Base-by-base conservation (phyloP, 2,888 invertebrate genomes). In the Eupsilia transversa region DNA sequence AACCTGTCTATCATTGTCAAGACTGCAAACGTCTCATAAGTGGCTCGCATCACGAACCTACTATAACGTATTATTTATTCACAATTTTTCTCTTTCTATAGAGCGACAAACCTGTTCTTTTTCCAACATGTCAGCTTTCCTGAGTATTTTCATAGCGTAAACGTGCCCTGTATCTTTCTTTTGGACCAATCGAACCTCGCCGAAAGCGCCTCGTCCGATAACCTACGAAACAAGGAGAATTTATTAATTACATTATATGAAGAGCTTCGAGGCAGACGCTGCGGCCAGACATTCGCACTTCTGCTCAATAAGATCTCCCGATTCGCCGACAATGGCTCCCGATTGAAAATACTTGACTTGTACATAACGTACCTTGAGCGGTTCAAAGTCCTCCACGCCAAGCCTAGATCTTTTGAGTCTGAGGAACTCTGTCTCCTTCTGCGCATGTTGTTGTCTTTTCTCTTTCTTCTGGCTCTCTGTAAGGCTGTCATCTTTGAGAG, bases 131-230 rank as follows among this genome's bases (percentile, higher is more conserved):
- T 99, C 99, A 7, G 99, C 98, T 94, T 99, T 99, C 84, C 99
- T 97, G 74, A 99, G 97, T 92, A 99, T 99, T 96, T 99, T 99
- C 99, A 99, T 99, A 56, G 99, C 99, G 95, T 99, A 99, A 69
- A 99, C 99, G 96, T 99, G 99, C 7, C 99, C 99, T 3, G 99
- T 99, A 94, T 99, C 99, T 95, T 99, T 99, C 96, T 99, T 99
- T 96, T 99, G 99, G 72, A 99, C 99, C 78, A 99, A 97, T 84
- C 99, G 98, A 74, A 99, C 99, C 95, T 99, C 99, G 41, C 99
- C 99, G 92, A 99, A 99, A 64, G 99, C 99, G 60, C 99, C 99
- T 87, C 98, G 97, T n/a, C 99, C 99, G 90, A 99, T 99, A 72
- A 96, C 96, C 96, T 96, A 89, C 0, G 84, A 88, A 73, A 49